Evolutionary conservation across 2,113 vertebrate species (phyloP), one percentile per base, ranked within the genome.

Genomic region (Dasyprocta punctata): DNA sequence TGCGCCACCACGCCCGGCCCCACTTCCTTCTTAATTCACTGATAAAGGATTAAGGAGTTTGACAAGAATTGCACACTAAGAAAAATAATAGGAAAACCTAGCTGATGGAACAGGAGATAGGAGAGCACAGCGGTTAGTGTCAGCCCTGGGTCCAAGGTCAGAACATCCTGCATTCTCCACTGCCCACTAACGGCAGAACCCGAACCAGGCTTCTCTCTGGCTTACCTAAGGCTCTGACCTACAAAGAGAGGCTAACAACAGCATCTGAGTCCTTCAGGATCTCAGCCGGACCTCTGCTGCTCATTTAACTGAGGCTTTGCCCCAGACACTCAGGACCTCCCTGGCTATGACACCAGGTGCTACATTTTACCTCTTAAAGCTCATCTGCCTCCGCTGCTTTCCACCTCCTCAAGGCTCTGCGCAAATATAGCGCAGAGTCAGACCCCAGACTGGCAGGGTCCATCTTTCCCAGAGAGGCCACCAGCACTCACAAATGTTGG

Each of bases 21-120:
- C n/a, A n/a, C n/a, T n/a, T 60, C 41, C 36, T 77, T 63, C 73
- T 81, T 10, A 60, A 26, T n/a, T 41, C 44, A 33, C 10, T 90
- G 84, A 92, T 54, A 54, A 54, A 54, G 16, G 52, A 67, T 38
- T 36, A 69, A 56, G 33, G 54, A 73, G 38, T 63, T 63, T 58
- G 60, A 75, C n/a, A 63, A 54, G 81, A 84, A 85, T 44, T 4
- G 11, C 33, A 33, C 30, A 6, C 73, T 47, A 33, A 77, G 36
- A 82, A 58, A 58, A 28, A 16, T 2, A 0, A 63, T 44, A 36
- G 30, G 63, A 58, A 61, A 83, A 85, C 33, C 0, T 0, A 22
- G 7, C 24, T 44, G 0, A 60, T 20, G 54, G 38, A 12, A 28
- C 0, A 26, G n/a, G 7, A 77, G 2, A 0, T 47, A 4, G 4